Evolutionary conservation across 2,888 invertebrate genomes (phyloP).

Genomic region (Heliothis peltigera): DNA sequence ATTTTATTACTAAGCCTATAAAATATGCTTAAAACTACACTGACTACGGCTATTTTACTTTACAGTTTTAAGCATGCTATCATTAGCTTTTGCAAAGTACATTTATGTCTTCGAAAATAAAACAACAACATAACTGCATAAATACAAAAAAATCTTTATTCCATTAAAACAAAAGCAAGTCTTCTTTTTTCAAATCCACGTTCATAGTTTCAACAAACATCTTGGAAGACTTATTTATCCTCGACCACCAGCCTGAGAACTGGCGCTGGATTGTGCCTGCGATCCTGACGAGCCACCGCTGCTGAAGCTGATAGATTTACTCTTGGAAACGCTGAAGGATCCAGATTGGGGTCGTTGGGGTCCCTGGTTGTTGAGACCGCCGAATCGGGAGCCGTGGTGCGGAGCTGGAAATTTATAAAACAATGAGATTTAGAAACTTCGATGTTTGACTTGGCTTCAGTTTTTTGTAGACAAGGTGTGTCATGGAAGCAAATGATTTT

Average conservation of each 20-base stretch:
- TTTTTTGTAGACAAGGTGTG: no score
- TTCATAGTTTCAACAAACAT: background rate
- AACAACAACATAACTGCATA: background rate
- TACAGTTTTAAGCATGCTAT: no score
- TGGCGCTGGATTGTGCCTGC: slow-evolving; percentile 42
- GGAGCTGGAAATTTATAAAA: slow-evolving; percentile 21
- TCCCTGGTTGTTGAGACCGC: background rate
- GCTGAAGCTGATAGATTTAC: slow-evolving; percentile 66
- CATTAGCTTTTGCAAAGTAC: no score
- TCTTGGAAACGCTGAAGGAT: slow-evolving; percentile 70
- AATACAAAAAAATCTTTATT: background rate
- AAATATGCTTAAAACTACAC: no score
- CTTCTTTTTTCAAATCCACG: background rate
- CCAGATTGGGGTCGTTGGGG: background rate
- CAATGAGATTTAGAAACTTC: no score
- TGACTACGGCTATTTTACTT: no score
- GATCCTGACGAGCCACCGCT: slow-evolving; percentile 47
- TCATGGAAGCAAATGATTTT: no score
- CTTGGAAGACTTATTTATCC: slow-evolving; percentile 29
- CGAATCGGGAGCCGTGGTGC: background rate
- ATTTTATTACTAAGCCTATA: no score
- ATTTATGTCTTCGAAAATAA: background rate
- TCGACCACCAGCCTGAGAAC: slow-evolving; percentile 26
- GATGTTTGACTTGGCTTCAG: no score
- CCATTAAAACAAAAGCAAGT: background rate